Evolutionary conservation across 2,888 invertebrate genomes (phyloP), one percentile per base, ranked within the genome.

Genomic region (Antheraea yamamai): DNA sequence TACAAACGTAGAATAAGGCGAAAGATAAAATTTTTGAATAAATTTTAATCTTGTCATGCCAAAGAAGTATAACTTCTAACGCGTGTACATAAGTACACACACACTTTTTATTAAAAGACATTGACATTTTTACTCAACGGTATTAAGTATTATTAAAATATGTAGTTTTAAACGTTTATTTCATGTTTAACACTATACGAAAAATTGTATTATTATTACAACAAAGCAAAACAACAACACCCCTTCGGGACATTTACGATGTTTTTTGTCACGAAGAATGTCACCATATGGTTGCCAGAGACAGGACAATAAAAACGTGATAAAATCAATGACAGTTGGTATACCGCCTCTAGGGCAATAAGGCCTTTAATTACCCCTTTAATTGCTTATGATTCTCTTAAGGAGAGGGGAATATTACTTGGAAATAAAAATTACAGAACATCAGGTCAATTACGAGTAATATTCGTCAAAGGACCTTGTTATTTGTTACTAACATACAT

Each of bases 251-350:
- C 77, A 80, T 76, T 79, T 77, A 78, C 76, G 76, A 78, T 72
- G 75, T 79, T 72, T 76, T 77, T 77, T 82, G 79, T 81, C 78
- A 79, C 77, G 76, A 79, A 79, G 82, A 86, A 84, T 88, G 89
- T 87, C 85, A 86, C 91, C 92, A 92, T 91, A 91, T 91, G 92
- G 89, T 81, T 75, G 76, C 77, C 80, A 83, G 79, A 82, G 83
- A 82, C 82, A 83, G 85, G 86, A 84, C 85, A 81, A 87, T 89
- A 87, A 89, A 85, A 85, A 83, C 75, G 79, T 78, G 88, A 91
- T 89, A 88, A 86, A 82, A 87, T 89, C 89, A 82, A 82, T 84
- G 87, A 86, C 91, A 90, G 90, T 89, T 91, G 90, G 88, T 81
- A 72, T 14, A 76, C 74, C 72, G 55, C 78, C 77, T 80, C 80